phyloP scores from a whole-genome alignment of 2,888 invertebrate species.

The Leptura quadrifasciata region DNA sequence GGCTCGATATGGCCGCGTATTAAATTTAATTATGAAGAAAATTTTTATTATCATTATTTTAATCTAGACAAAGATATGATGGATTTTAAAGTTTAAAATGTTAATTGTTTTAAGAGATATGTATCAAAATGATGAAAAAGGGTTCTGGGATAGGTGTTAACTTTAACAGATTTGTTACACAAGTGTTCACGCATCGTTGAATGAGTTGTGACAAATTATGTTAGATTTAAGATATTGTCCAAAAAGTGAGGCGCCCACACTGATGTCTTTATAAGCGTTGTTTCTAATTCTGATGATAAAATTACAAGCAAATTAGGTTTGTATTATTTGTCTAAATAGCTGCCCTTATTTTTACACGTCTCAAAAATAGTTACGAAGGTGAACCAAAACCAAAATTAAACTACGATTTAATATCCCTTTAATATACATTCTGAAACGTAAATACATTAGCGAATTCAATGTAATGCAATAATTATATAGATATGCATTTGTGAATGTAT shows the following conservation, averaged over 20 bases:
- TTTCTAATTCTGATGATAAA: too few relatives aligned
- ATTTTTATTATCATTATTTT: constrained; percentile 14
- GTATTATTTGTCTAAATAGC: too few relatives aligned
- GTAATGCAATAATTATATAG: too few relatives aligned
- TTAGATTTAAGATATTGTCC: constrained; percentile 37
- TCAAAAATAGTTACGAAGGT: too few relatives aligned
- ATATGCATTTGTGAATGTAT: too few relatives aligned
- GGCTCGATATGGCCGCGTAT: background rate
- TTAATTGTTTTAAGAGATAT: constrained; percentile 50
- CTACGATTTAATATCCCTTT: too few relatives aligned
- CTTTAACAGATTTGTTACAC: constrained; percentile 63
- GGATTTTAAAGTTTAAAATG: constrained; percentile 33
- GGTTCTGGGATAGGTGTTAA: constrained; percentile 60
- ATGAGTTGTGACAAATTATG: constrained; percentile 44
- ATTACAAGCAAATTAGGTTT: too few relatives aligned
- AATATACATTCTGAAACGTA: too few relatives aligned
- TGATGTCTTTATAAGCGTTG: background rate
- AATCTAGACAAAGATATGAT: constrained; percentile 39
- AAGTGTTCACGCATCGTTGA: constrained; percentile 49
- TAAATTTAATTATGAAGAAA: constrained; percentile 25
- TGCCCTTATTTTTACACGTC: too few relatives aligned
- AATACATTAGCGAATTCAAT: too few relatives aligned
- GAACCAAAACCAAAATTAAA: too few relatives aligned
- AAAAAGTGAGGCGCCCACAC: constrained; percentile 19
- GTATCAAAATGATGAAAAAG: constrained; percentile 58